Conservation (phyloP, 1,140 invertebrate species). For the Neelides sp. region DNA sequence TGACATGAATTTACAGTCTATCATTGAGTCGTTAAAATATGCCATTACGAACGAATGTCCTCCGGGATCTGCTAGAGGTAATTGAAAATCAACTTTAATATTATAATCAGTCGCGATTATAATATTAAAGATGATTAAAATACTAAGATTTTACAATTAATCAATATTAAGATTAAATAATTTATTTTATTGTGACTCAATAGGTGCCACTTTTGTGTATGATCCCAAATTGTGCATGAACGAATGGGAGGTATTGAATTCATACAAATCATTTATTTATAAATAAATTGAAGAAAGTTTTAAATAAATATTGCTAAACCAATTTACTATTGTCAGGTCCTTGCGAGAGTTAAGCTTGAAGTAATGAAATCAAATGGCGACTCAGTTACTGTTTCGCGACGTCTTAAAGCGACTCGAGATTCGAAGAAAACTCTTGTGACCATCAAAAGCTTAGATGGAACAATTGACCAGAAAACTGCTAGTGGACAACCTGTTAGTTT, state of each 20-base stretch:
- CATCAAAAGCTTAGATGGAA: conserved; percentile 57
- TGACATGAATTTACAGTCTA: conserved; percentile 47
- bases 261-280: not conserved
- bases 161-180: no score
- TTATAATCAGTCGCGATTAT: no score
- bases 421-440: conserved; percentile 39
- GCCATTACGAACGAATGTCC: conserved; percentile 80
- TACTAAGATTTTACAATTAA: no score
- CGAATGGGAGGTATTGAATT: conserved; percentile 35
- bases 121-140: no score
- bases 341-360: conserved; percentile 51
- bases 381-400: conserved; percentile 45
- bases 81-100: no score
- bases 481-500: conserved; percentile 37
- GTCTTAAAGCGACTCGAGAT: conserved; percentile 48
- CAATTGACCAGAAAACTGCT: conserved; percentile 39
- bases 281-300: not conserved
- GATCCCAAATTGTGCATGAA: conserved; percentile 74
- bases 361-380: conserved; percentile 50
- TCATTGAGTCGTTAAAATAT: conserved; percentile 88
- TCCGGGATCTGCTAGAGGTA: conserved; percentile 61
- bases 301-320: not conserved
- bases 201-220: conserved; percentile 61
- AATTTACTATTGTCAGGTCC: no score
- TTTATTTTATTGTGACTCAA: not conserved